These are phyloP conservation scores for Bergia puertoricense DNA, from an alignment of 92 coral and sea anemone species.

Conservation along the genomic window DNA sequence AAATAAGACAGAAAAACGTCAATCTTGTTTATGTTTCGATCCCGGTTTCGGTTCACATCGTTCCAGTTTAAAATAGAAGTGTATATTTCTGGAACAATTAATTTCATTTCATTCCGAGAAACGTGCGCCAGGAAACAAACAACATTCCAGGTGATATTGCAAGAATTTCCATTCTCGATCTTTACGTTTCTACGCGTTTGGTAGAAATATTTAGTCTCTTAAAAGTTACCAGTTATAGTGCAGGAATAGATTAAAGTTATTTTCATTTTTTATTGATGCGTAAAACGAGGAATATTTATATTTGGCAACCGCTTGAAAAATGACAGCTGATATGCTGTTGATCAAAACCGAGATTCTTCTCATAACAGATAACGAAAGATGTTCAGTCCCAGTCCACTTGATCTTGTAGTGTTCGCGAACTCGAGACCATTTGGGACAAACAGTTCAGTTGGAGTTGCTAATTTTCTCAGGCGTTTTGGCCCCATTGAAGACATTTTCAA, in stretches of 20 bases:
- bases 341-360: slow-evolving; percentile 21
- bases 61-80: no score
- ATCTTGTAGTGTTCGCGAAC: slow-evolving; percentile 23
- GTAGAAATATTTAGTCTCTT: neutral
- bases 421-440: slow-evolving; percentile 41
- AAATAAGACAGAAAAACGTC: neutral
- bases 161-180: slow-evolving; percentile 13
- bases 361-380: neutral
- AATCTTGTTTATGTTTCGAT: neutral
- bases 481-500: neutral
- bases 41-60: no score
- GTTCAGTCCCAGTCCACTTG: slow-evolving; percentile 45
- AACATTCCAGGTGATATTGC: neutral
- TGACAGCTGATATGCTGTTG: neutral
- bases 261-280: neutral
- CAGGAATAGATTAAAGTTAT: neutral
- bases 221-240: neutral
- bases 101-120: no score
- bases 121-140: neutral
- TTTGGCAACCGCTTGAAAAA: neutral
- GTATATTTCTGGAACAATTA: no score
- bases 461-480: slow-evolving; percentile 17
- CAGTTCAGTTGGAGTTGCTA: neutral
- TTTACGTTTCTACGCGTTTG: neutral
- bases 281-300: no score